Percentiles rank a stretch among this genome's conserved stretches.
Evolutionary conservation across 1,140 invertebrate genomes (phyloP).

Genomic region (Penaeus vannamei): DNA sequence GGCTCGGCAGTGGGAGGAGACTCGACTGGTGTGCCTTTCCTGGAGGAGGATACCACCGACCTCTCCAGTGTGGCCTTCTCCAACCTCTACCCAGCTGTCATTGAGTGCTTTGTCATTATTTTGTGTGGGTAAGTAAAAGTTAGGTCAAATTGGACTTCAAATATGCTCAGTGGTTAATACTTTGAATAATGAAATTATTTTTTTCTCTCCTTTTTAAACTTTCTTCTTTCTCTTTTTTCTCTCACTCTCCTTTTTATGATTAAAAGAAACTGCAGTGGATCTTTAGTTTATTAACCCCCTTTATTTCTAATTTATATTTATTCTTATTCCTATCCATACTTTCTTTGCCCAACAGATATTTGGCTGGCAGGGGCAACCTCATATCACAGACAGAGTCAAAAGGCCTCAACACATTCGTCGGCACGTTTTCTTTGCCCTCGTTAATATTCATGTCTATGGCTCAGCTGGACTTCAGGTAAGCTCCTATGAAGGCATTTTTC

Average conservation of each 20-base stretch:
- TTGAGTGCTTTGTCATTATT: conserved; percentile 93
- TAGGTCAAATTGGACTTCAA: too few relatives aligned
- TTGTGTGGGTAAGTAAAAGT: conserved; percentile 82
- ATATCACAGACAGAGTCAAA: conserved; percentile 89
- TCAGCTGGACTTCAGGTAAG: conserved; percentile 82
- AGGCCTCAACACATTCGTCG: conserved; percentile 93
- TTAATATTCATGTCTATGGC: conserved; percentile 93
- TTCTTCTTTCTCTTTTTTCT: too few relatives aligned
- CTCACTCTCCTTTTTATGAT: too few relatives aligned
- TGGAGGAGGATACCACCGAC: background rate
- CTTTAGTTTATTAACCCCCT: background rate
- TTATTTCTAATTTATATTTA: background rate
- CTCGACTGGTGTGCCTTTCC: background rate
- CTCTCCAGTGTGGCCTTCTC: conserved; percentile 62
- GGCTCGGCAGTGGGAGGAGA: background rate
- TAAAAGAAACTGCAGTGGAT: background rate
- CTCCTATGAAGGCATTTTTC: background rate
- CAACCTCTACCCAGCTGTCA: conserved; percentile 79
- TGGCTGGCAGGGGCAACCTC: conserved; percentile 87
- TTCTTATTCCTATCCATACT: background rate
- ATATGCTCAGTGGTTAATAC: too few relatives aligned
- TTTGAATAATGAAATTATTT: too few relatives aligned
- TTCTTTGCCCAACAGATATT: conserved; percentile 80
- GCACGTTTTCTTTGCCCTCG: conserved; percentile 92
- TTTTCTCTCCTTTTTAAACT: too few relatives aligned